Evolutionary conservation across 2,797 vertebrate species (phyloP), one percentile per base, ranked within the genome.

Genomic region (Falco rusticolus): DNA sequence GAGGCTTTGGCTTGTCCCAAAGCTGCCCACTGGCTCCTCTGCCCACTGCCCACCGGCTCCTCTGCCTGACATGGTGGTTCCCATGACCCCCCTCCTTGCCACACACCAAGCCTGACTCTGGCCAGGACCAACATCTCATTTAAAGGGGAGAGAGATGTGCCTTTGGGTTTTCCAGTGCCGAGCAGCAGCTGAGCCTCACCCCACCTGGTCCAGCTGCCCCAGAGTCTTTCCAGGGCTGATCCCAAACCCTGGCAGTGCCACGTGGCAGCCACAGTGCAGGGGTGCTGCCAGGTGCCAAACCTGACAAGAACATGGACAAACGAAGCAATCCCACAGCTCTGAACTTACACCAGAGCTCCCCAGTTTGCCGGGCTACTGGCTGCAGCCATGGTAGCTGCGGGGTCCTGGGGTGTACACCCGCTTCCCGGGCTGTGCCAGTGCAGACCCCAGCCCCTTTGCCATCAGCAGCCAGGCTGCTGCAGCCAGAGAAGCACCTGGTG

Each of bases 341-440:
- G 19, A 28, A 45, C 34, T 26, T 3, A 5, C 26, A 29, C 29
- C 10, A 1, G 19, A n/a, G 65, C 28, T 51, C 37, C 13, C 14
- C 37, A 15, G 16, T 28, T 37, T 47, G 22, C 54, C 2, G 2
- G 10, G 53, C 14, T 33, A 41, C 51, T 15, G 25, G 45, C 37
- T 29, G 45, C 5, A 0, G 24, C 29, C 0, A 0, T 0, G 2
- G 65, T 54, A 57, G 19, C 45, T 2, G 6, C 0, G 0, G n/a
- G 56, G 51, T 75, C 16, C 26, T 9, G 53, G 15, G 31, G 37
- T 5, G 21, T 61, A 10, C 4, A 20, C 14, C 11, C 25, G 15
- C 9, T 11, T 11, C n/a, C 3, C 5, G 53, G 65, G 51, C 60
- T 16, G 60, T 3, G 3, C 51, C 5, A 3, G 43, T 24, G 63